A percentile compares a stretch with the other conserved stretches of the same genome.
These are phyloP conservation scores for Luperina testacea DNA, from an alignment of 2,888 invertebrate species.

Conservation along the genomic window DNA sequence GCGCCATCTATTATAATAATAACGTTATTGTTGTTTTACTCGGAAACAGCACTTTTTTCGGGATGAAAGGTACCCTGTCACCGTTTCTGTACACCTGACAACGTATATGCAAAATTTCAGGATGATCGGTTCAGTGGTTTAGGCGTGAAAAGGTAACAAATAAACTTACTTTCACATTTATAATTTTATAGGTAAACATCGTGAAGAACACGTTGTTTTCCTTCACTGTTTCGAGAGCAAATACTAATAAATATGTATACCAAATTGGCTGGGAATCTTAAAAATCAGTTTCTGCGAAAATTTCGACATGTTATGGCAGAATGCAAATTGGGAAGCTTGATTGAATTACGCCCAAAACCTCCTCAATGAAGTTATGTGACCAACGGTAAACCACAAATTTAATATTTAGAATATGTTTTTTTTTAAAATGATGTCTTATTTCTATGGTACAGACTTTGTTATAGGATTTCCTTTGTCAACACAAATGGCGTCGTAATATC, in stretches of 20 bases:
- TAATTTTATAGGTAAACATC: no score
- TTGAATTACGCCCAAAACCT: conserved; percentile 35
- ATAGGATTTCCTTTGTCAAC: conserved; percentile 13
- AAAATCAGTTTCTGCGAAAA: conserved; percentile 26
- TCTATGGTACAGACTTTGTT: background rate
- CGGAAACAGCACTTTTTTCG: no score
- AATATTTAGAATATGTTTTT: conserved; percentile 13
- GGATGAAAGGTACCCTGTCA: no score
- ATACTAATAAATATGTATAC: background rate
- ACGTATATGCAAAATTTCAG: no score
- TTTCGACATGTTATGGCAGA: conserved; percentile 1
- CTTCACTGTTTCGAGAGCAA: background rate
- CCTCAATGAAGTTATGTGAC: conserved; percentile 18
- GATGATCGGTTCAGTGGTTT: no score
- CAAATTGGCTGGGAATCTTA: conserved; percentile 22
- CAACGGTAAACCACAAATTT: conserved; percentile 22
- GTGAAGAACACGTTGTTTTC: no score
- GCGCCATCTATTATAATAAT: no score
- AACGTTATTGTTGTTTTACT: no score
- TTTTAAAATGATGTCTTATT: conserved; percentile 12
- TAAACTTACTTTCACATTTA: no score
- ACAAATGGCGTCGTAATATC: conserved; percentile 20
- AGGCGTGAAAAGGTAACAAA: no score
- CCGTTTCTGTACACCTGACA: no score
- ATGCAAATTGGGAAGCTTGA: conserved; percentile 26